These are phyloP conservation scores for Tolypeutes matacus DNA, from an alignment of 2,797 vertebrate genomes.

Conservation along the genomic window DNA sequence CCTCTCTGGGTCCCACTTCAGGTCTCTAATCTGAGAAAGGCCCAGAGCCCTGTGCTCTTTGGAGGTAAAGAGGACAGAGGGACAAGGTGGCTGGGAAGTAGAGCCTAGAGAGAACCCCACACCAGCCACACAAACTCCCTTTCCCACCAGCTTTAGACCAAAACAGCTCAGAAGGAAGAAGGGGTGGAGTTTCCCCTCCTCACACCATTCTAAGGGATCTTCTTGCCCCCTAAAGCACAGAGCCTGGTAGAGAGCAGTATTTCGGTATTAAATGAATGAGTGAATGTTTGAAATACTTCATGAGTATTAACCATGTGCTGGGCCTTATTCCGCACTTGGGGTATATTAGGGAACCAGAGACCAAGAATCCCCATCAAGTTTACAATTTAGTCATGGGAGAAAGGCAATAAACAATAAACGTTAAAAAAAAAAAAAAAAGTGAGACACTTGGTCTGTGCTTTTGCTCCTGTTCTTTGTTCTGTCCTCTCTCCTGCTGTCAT, in stretches of 20 bases:
- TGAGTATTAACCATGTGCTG: too few relatives aligned
- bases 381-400: not conserved
- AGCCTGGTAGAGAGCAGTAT: not conserved
- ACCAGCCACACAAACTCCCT: not conserved
- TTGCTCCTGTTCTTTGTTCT: not conserved
- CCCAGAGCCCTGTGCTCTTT: not conserved
- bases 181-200: fast-evolving
- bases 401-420: not conserved
- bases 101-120: not conserved
- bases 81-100: not conserved
- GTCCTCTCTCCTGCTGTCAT: not conserved
- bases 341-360: not conserved
- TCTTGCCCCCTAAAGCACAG: not conserved
- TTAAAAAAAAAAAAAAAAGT: too few relatives aligned
- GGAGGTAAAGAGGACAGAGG: not conserved
- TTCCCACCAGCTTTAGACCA: not conserved
- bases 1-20: not conserved
- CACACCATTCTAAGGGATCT: fast-evolving
- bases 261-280: not conserved
- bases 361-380: not conserved
- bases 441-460: not conserved
- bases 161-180: not conserved
- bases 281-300: not conserved
- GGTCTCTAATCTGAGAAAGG: not conserved
- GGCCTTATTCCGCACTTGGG: not conserved